Conservation (phyloP, 1,140 invertebrate genomes). For the Habropoda laboriosa region DNA sequence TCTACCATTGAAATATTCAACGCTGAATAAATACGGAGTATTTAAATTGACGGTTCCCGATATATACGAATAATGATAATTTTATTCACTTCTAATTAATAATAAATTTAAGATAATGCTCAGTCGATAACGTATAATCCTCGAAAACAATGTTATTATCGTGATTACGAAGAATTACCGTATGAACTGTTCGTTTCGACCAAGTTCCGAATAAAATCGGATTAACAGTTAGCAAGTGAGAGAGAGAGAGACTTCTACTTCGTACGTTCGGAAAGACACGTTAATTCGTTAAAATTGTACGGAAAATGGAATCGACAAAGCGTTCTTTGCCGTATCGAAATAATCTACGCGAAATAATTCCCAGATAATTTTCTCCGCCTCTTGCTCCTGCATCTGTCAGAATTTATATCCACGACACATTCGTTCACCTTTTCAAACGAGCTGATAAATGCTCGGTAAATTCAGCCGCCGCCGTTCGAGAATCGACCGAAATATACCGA, state of each 20-base stretch:
- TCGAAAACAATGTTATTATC: neutral
- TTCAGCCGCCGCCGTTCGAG: neutral
- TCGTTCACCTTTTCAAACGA: neutral
- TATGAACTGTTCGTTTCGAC: neutral
- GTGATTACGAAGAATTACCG: slow-evolving; percentile 26
- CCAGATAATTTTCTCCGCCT: neutral
- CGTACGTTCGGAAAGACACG: neutral
- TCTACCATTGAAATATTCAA: neutral
- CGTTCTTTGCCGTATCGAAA: neutral
- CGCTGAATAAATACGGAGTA: neutral
- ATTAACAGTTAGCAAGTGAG: neutral
- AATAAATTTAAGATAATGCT: neutral
- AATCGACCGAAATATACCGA: neutral
- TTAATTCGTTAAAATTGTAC: neutral
- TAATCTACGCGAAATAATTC: neutral
- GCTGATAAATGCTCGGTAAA: neutral
- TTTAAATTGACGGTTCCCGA: neutral
- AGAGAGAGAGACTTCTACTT: neutral
- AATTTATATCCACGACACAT: neutral
- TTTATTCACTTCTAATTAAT: slow-evolving; percentile 6
- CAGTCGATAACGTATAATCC: slow-evolving; percentile 6
- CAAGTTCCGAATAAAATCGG: slow-evolving; percentile 5
- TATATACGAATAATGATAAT: neutral
- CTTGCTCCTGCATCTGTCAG: neutral
- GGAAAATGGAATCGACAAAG: neutral